A percentile compares a stretch with the other conserved stretches of the same genome.
These are phyloP conservation scores for Peromyscus melanophrys DNA, from an alignment of 2,797 vertebrate species.

Conservation along the genomic window DNA sequence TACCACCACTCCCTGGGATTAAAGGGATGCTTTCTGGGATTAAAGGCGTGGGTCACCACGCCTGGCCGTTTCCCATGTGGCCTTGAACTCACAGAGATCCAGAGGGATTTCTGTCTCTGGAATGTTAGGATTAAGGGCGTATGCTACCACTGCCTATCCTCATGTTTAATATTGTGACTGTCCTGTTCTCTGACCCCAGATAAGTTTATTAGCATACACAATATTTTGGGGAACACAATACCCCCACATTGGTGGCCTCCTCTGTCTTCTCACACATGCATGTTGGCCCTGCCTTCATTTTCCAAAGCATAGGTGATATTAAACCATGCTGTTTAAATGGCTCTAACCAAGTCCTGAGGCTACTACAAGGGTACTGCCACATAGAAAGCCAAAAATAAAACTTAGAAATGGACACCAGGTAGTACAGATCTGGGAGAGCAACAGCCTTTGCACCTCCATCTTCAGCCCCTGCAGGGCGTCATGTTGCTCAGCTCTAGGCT, in stretches of 20 bases:
- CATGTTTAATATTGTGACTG: too few relatives aligned
- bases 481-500: neutral
- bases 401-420: neutral
- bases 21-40: too few relatives aligned
- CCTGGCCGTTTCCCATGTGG: too few relatives aligned
- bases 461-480: neutral
- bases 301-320: neutral
- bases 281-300: neutral
- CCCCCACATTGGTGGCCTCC: neutral
- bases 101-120: too few relatives aligned
- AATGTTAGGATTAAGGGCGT: too few relatives aligned
- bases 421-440: neutral
- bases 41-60: too few relatives aligned
- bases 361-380: neutral
- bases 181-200: too few relatives aligned
- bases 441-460: neutral
- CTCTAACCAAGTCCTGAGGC: neutral
- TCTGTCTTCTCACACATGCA: neutral
- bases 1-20: too few relatives aligned
- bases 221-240: too few relatives aligned
- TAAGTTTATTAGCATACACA: too few relatives aligned
- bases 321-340: neutral
- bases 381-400: conserved; percentile 16
- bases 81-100: too few relatives aligned
- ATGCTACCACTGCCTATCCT: too few relatives aligned